phyloP scores from a whole-genome alignment of 2,888 invertebrate species.

The Andrena camellia region DNA sequence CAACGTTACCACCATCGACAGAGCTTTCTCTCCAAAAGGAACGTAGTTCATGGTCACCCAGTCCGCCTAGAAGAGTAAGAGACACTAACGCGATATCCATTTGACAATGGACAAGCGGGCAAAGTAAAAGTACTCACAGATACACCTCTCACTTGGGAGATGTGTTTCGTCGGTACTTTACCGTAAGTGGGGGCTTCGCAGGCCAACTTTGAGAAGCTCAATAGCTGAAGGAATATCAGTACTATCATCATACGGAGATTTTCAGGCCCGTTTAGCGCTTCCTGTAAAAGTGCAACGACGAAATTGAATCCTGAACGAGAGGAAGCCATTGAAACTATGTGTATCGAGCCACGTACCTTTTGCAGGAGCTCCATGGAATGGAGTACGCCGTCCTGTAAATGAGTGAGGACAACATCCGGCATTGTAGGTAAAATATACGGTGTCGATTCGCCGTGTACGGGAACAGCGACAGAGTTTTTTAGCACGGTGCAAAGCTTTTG shows the following conservation, averaged over 20 bases:
- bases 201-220: slow-evolving; percentile 90
- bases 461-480: slow-evolving; percentile 92
- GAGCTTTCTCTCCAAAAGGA: slow-evolving; percentile 93
- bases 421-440: slow-evolving; percentile 93
- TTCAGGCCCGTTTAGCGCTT: slow-evolving; percentile 87
- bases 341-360: slow-evolving; percentile 87
- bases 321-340: not conserved
- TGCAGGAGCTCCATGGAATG: slow-evolving; percentile 95
- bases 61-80: slow-evolving; percentile 86
- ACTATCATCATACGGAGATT: slow-evolving; percentile 89
- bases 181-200: slow-evolving; percentile 88
- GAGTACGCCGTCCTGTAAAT: slow-evolving; percentile 93
- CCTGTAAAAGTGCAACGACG: slow-evolving; percentile 79
- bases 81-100: slow-evolving; percentile 14
- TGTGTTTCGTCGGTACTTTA: slow-evolving; percentile 86
- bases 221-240: slow-evolving; percentile 89
- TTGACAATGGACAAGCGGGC: not conserved
- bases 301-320: slow-evolving; percentile 5
- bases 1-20: slow-evolving; percentile 90
- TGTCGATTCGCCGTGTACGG: slow-evolving; percentile 92
- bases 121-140: slow-evolving; percentile 75
- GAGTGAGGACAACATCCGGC: slow-evolving; percentile 92
- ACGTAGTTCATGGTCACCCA: slow-evolving; percentile 94
- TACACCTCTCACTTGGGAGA: slow-evolving; percentile 83
- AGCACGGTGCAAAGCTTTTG: slow-evolving; percentile 92